Conservation (phyloP, 1,140 invertebrate species). For the Hycleus cichorii region DNA sequence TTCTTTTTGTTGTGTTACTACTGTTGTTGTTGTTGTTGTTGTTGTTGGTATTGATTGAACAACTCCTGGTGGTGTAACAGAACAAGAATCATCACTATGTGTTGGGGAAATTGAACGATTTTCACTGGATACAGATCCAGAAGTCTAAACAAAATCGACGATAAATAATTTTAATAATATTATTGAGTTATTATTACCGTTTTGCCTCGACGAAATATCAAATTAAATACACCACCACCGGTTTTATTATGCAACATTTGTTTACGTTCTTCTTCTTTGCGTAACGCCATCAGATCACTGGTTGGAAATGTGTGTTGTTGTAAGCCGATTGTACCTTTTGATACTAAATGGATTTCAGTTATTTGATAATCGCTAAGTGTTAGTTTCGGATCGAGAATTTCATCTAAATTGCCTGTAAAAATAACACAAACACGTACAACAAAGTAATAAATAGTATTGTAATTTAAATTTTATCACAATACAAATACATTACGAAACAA, state of each 20-base stretch:
- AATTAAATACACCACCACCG: constrained; percentile 46
- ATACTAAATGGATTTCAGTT: constrained; percentile 57
- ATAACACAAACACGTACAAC: not conserved
- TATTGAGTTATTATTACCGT: constrained; percentile 23
- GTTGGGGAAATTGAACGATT: constrained; percentile 39
- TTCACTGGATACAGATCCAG: constrained; percentile 38
- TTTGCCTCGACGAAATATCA: constrained; percentile 45
- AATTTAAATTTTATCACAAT: not conserved
- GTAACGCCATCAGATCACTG: constrained; percentile 56
- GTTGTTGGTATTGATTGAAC: constrained; percentile 21
- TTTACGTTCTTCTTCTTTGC: constrained; percentile 50
- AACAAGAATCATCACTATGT: constrained; percentile 38
- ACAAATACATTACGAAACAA: constrained; percentile 7
- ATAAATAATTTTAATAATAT: not conserved
- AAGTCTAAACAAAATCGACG: constrained; percentile 27
- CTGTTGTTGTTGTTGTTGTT: constrained; percentile 17
- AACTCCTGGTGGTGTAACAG: constrained; percentile 32
- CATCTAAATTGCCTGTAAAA: constrained; percentile 53
- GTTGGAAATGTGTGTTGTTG: constrained; percentile 49
- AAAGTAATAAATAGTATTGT: not conserved
- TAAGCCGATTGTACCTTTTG: constrained; percentile 44
- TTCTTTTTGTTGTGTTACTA: constrained; percentile 31
- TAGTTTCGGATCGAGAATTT: constrained; percentile 49
- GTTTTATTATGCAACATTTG: constrained; percentile 43
- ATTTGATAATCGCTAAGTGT: constrained; percentile 58